A percentile compares a stretch with the other conserved stretches of the same genome.
Evolutionary conservation across 2,888 invertebrate genomes (phyloP).

Genomic region (Caenorhabditis plicata): DNA sequence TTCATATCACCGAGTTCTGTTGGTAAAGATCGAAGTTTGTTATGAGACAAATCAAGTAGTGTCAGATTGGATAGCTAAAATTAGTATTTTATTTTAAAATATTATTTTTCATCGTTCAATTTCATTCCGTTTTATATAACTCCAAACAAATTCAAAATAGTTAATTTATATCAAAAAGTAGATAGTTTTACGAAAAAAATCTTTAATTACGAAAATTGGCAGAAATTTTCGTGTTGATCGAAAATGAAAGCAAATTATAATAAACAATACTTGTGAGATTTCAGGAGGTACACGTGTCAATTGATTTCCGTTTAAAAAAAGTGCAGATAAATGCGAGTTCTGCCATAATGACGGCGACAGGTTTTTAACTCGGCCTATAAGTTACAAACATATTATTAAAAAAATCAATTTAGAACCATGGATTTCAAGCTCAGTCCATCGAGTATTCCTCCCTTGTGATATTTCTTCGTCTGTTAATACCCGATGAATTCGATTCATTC

Average conservation of each 20-base stretch:
- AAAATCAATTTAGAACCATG: constrained; percentile 41
- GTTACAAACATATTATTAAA: neutral
- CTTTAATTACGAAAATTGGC: no score
- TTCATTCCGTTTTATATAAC: no score
- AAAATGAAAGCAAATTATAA: neutral
- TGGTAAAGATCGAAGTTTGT: constrained; percentile 89
- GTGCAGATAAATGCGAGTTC: constrained; percentile 84
- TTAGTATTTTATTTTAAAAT: no score
- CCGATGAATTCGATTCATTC: constrained; percentile 55
- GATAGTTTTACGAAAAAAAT: no score
- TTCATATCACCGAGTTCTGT: constrained; percentile 94
- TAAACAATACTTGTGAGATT: constrained; percentile 73
- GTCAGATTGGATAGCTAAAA: constrained; percentile 76
- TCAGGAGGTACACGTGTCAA: constrained; percentile 85
- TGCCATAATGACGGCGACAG: constrained; percentile 87
- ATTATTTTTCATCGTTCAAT: no score
- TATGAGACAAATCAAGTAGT: constrained; percentile 87
- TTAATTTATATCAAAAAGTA: no score
- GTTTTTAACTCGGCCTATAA: constrained; percentile 86
- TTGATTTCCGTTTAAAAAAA: constrained; percentile 94
- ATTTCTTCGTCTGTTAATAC: constrained; percentile 60
- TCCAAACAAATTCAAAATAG: no score
- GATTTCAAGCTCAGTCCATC: constrained; percentile 63
- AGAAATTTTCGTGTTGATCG: no score
- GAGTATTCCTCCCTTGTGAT: constrained; percentile 43